Evolutionary conservation across 2,888 invertebrate species (phyloP).

Genomic region (Dicyrtomina minuta): DNA sequence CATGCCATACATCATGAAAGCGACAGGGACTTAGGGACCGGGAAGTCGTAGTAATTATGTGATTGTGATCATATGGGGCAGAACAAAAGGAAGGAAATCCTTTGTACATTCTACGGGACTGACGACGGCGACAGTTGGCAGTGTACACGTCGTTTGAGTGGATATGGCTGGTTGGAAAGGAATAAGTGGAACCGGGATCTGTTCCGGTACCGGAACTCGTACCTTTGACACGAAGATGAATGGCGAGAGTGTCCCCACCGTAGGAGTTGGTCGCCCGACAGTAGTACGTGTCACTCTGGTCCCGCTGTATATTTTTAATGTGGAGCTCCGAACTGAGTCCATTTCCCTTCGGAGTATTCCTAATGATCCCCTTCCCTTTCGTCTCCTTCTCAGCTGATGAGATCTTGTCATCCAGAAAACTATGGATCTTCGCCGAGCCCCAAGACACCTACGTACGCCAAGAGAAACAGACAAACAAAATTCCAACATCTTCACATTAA

Average conservation of each 20-base stretch:
- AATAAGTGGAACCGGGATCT: not conserved
- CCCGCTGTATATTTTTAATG: constrained; percentile 53
- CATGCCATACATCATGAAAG: too few relatives aligned
- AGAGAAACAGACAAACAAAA: not conserved
- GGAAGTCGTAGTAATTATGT: too few relatives aligned
- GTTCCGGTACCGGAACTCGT: too few relatives aligned
- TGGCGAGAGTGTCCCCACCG: constrained; percentile 59
- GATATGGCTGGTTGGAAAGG: not conserved
- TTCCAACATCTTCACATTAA: not conserved
- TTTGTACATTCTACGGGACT: too few relatives aligned
- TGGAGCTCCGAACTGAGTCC: constrained; percentile 57
- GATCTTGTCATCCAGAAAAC: constrained; percentile 46
- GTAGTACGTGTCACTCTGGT: constrained; percentile 57
- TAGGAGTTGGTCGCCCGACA: constrained; percentile 60
- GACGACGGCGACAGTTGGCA: too few relatives aligned
- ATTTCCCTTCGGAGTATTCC: constrained; percentile 60
- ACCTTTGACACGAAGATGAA: constrained; percentile 61
- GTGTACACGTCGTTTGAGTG: too few relatives aligned
- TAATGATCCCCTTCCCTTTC: constrained; percentile 38
- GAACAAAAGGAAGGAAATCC: too few relatives aligned
- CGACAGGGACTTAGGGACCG: too few relatives aligned
- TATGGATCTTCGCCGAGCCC: constrained; percentile 32
- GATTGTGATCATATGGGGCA: too few relatives aligned
- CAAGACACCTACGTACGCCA: constrained; percentile 16
- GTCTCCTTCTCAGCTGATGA: constrained; percentile 39